Percentiles rank a stretch among this genome's conserved stretches.
Conservation (phyloP, 2,113 vertebrate genomes). For the Capreolus pygargus region DNA sequence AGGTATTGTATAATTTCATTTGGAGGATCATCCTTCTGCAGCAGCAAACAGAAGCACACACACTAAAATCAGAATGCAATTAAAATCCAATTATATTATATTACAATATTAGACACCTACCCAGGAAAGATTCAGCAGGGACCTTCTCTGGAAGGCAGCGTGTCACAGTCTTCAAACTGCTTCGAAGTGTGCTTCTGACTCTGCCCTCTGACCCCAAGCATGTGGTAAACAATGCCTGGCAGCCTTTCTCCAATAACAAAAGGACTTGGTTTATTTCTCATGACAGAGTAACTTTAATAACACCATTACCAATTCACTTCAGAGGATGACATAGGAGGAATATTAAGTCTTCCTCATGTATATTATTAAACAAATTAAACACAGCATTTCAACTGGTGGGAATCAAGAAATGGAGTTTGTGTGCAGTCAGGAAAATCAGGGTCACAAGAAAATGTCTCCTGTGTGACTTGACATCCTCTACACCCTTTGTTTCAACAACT, state of each 20-base stretch:
- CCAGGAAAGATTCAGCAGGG: conserved; percentile 32
- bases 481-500: not conserved
- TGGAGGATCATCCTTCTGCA: conserved; percentile 34
- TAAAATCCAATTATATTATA: conserved; percentile 73
- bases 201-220: conserved; percentile 48
- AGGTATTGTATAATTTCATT: conserved; percentile 43
- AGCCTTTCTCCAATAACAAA: conserved; percentile 30
- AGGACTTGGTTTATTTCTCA: conserved; percentile 47
- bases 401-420: not conserved
- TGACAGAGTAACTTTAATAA: conserved; percentile 44
- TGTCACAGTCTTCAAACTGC: conserved; percentile 49
- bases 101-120: conserved; percentile 58
- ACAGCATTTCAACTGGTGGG: not conserved
- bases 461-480: not conserved
- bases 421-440: not conserved
- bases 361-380: conserved; percentile 70
- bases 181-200: conserved; percentile 23
- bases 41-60: conserved; percentile 53
- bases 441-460: not conserved
- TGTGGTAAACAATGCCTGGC: conserved; percentile 20
- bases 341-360: conserved; percentile 49
- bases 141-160: conserved; percentile 54
- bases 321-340: conserved; percentile 50
- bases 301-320: conserved; percentile 50
- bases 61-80: conserved; percentile 62